A percentile compares a stretch with the other conserved stretches of the same genome.
Conservation (phyloP, 2,888 invertebrate species). For the Diaperis boleti region DNA sequence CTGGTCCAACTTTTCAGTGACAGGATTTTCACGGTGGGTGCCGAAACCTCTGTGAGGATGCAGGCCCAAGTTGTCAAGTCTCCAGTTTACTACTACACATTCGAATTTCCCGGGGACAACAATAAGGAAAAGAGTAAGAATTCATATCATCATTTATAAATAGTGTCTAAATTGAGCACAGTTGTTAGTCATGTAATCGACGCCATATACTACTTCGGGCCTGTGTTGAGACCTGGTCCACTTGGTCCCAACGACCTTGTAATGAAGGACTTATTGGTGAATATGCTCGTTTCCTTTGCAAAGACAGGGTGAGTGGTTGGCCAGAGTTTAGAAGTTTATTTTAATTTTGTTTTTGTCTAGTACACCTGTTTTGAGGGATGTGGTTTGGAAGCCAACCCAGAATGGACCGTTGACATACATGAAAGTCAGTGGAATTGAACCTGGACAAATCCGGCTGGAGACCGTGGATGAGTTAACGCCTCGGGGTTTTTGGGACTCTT, state of each 20-base stretch:
- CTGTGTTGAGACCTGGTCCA: not conserved
- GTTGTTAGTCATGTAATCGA: conserved; percentile 12
- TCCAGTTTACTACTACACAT: conserved; percentile 72
- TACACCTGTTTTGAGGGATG: not conserved
- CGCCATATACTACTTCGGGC: conserved; percentile 1
- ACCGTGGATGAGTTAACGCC: not conserved
- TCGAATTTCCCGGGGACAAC: conserved; percentile 51
- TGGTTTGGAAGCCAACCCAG: not conserved
- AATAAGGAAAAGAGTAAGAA: not conserved
- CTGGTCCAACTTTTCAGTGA: conserved; percentile 66
- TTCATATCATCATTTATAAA: too few species aligned
- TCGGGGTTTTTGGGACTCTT: conserved; percentile 68
- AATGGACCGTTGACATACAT: not conserved
- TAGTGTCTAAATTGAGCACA: too few species aligned
- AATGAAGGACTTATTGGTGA: conserved; percentile 17
- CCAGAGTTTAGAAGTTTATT: too few species aligned
- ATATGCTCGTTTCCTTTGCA: not conserved
- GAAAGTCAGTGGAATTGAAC: not conserved
- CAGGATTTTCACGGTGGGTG: conserved; percentile 70
- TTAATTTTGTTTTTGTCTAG: conserved; percentile 8
- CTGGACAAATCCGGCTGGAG: not conserved
- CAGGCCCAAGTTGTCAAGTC: conserved; percentile 69
- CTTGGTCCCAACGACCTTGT: conserved; percentile 44
- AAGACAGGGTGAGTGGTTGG: conserved; percentile 9
- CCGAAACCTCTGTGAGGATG: conserved; percentile 69